Evolutionary conservation across 2,888 invertebrate species (phyloP).

Genomic region (Drosophila paranaensis): DNA sequence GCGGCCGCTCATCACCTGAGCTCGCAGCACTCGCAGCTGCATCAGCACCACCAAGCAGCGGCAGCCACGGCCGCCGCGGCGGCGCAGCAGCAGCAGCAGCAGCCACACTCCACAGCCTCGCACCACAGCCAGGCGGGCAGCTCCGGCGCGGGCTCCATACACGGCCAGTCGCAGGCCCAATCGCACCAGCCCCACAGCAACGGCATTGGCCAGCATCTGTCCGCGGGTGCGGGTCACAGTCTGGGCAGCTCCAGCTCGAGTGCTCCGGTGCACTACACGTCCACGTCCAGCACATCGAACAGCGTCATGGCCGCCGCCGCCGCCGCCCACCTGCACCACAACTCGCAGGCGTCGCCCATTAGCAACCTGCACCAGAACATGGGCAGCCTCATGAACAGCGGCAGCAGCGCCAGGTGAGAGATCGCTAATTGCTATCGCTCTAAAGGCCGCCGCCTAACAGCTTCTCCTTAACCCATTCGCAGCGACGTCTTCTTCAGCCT

Average conservation of each 20-base stretch:
- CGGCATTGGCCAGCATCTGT: constrained; percentile 64
- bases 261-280: constrained; percentile 65
- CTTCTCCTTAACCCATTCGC: not conserved
- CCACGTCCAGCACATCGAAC: constrained; percentile 75
- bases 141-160: constrained; percentile 51
- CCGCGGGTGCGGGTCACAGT: constrained; percentile 48
- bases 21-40: constrained; percentile 62
- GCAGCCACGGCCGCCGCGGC: constrained; percentile 50
- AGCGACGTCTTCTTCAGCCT: constrained; percentile 85
- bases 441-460: not conserved
- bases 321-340: constrained; percentile 82
- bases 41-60: constrained; percentile 64
- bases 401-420: constrained; percentile 84
- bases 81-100: constrained; percentile 55
- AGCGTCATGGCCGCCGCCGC: constrained; percentile 82
- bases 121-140: constrained; percentile 58
- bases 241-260: constrained; percentile 37
- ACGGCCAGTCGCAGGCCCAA: constrained; percentile 57
- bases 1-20: constrained; percentile 59
- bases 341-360: constrained; percentile 83
- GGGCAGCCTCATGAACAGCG: constrained; percentile 85
- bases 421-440: not conserved
- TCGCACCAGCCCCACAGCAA: constrained; percentile 70
- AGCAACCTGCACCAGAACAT: constrained; percentile 85
- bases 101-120: constrained; percentile 48